phyloP scores from a whole-genome alignment of 2,797 vertebrate species.

The Takifugu rubripes region DNA sequence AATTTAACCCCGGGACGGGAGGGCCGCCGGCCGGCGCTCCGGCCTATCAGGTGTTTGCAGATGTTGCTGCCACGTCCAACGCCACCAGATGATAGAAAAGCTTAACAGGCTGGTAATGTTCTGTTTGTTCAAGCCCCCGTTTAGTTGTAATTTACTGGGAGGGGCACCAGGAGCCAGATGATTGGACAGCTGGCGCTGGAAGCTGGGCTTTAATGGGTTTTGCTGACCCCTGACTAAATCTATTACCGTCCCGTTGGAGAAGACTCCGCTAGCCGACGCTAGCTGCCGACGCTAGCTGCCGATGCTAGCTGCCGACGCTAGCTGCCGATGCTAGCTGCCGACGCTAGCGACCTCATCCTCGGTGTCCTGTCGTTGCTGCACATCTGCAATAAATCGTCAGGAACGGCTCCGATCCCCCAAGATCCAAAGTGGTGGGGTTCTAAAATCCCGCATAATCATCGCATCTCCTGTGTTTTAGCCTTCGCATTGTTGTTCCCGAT shows the following conservation, averaged over 20 bases:
- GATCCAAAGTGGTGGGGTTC: neutral
- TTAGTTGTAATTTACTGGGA: slow-evolving; percentile 86
- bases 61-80: slow-evolving; percentile 70
- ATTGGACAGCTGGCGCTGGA: slow-evolving; percentile 79
- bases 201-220: slow-evolving; percentile 64
- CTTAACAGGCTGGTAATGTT: slow-evolving; percentile 87
- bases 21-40: slow-evolving; percentile 78
- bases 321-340: neutral
- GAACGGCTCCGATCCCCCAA: neutral
- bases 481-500: neutral
- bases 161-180: slow-evolving; percentile 77
- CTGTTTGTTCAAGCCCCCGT: slow-evolving; percentile 93
- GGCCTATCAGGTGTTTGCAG: slow-evolving; percentile 94
- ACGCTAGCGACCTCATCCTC: neutral
- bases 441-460: neutral
- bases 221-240: slow-evolving; percentile 41
- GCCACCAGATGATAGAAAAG: slow-evolving; percentile 75
- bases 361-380: neutral
- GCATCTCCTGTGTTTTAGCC: neutral
- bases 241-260: neutral
- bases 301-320: no score
- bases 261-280: neutral
- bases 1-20: slow-evolving; percentile 89
- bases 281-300: neutral
- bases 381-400: neutral